phyloP scores from a whole-genome alignment of 2,113 vertebrate species.

The Cervus canadensis region DNA sequence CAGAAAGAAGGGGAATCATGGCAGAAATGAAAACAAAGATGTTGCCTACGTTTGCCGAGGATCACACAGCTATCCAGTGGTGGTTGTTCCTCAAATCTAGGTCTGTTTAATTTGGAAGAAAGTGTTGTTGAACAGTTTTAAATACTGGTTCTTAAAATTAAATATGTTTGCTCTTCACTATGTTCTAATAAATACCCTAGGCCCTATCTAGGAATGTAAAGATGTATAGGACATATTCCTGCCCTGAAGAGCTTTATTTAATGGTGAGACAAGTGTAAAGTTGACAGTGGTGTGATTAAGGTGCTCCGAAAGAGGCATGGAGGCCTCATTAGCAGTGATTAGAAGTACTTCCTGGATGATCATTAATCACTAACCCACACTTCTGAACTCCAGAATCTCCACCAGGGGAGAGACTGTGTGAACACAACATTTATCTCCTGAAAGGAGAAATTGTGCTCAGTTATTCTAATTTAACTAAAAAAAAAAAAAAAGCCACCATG shows the following conservation, averaged over 20 bases:
- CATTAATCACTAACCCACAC: neutral
- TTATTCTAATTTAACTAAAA: neutral
- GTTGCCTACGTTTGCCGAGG: neutral
- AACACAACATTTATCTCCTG: neutral
- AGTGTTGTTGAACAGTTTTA: neutral
- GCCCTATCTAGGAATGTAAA: neutral
- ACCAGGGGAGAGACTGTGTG: neutral
- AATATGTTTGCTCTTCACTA: neutral
- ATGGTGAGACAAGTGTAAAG: neutral
- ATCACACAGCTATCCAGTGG: neutral
- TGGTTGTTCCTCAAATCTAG: neutral
- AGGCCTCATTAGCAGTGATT: slow-evolving; percentile 26
- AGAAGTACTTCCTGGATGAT: neutral
- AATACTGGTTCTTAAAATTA: neutral
- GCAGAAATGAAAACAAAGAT: neutral
- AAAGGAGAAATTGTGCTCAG: neutral
- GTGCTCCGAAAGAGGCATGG: neutral
- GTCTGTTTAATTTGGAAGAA: neutral
- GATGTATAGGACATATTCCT: neutral
- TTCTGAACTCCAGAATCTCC: neutral
- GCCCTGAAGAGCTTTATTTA: neutral
- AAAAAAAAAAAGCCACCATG: neutral
- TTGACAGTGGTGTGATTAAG: neutral
- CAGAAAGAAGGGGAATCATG: neutral
- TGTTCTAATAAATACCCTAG: neutral